Base-by-base conservation (phyloP, 2,888 invertebrate species). In the Sylvicola fuscatus region DNA sequence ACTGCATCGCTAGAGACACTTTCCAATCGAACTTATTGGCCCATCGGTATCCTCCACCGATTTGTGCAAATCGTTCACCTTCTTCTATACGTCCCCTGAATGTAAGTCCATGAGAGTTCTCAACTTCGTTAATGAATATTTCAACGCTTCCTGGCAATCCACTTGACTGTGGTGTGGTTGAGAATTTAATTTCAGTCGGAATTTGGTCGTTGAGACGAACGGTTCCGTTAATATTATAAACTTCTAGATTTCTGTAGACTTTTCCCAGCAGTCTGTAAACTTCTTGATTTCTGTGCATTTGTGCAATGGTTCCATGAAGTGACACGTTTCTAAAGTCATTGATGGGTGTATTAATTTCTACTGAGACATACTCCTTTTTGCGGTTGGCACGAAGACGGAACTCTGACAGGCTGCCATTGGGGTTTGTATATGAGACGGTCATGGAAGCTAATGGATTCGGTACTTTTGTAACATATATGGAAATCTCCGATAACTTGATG, bases 1-100 rank as follows among this genome's bases (percentile, higher is more conserved):
- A 55, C 37, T 54, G 47, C 3, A 59, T 44, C 10, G 54, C 36
- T 4, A 52, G 43, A 0, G 51, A 54, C 40, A 64, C 52, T 42
- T 64, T 57, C 58, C 62, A 61, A 40, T 61, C 58, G 14, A 55
- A 48, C 41, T 48, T 48, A 34, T 51, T 51, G 27, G 49, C 47
- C 3, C 54, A 41, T 14, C 52, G 52, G 39, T 60, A 58, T 16
- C 58, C 55, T 1, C 56, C 57, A 0, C 52, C 51, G 21, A 58
- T 47, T 45, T 56, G 57, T 36, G 59, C 59, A 52, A 58, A 61
- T 43, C 55, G 58, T 13, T 59, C 54, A 40, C 56, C 54, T 47
- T 61, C 59, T 36, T 54, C 48, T 14, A 54, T 48, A 39, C 49
- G 52, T 26, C 56, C 52, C 7, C 49, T 49, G 42, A 54, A 54